Conservation (phyloP, 1,140 invertebrate genomes). For the Drosophila saltans region DNA sequence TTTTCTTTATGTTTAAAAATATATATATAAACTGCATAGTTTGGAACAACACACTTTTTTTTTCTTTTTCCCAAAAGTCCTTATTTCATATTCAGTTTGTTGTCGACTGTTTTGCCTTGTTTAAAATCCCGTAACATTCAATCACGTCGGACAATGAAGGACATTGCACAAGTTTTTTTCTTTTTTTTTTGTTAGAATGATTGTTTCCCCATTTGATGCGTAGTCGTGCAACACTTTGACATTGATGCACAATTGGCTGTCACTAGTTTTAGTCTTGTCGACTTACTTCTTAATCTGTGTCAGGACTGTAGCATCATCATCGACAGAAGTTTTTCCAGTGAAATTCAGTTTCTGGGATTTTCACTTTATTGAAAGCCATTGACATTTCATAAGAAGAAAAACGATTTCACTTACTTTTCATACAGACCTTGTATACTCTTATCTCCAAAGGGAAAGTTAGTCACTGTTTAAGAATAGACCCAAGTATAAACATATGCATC, state of each 20-base stretch:
- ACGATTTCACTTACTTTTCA: background rate
- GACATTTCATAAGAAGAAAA: background rate
- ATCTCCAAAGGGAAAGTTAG: too few relatives aligned
- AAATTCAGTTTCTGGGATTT: background rate
- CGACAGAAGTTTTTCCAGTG: background rate
- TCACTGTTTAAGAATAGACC: too few relatives aligned
- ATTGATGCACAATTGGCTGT: too few relatives aligned
- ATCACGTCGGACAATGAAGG: conserved; percentile 3
- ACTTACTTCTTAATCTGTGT: too few relatives aligned
- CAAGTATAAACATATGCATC: too few relatives aligned
- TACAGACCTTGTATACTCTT: too few relatives aligned
- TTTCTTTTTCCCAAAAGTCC: background rate
- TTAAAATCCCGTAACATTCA: background rate
- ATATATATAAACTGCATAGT: too few relatives aligned
- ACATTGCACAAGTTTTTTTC: background rate
- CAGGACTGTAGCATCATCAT: too few relatives aligned
- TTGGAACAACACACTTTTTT: too few relatives aligned
- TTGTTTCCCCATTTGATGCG: background rate
- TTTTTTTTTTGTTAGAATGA: background rate
- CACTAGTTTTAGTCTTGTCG: too few relatives aligned
- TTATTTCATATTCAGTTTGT: background rate
- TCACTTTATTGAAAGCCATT: background rate
- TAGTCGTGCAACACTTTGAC: background rate
- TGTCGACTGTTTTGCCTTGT: too few relatives aligned
- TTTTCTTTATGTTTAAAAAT: too few relatives aligned